A percentile compares a stretch with the other conserved stretches of the same genome.
Evolutionary conservation across 2,797 vertebrate genomes (phyloP).

Genomic region (Myripristis jacobus): DNA sequence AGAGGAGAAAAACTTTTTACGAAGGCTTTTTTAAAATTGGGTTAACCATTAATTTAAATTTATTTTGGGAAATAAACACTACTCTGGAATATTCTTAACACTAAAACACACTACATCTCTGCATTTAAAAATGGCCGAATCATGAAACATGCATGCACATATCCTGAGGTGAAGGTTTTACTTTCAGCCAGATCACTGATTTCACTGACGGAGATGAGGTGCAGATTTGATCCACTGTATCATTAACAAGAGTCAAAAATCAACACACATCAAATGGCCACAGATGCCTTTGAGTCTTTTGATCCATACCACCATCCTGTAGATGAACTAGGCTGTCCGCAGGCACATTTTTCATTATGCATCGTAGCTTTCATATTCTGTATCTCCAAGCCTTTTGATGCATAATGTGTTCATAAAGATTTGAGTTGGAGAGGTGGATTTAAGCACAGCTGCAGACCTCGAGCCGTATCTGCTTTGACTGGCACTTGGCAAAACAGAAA

Average conservation of each 20-base stretch:
- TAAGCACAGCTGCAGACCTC: too few species aligned
- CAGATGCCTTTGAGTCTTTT: not conserved
- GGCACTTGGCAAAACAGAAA: too few species aligned
- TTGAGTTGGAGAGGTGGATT: too few species aligned
- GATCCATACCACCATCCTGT: too few species aligned
- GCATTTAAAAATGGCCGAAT: not conserved
- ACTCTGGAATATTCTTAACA: not conserved
- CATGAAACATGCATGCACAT: not conserved
- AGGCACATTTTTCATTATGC: too few species aligned
- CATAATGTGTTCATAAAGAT: too few species aligned
- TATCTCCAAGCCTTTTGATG: too few species aligned
- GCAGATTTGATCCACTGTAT: not conserved
- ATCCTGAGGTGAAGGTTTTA: not conserved
- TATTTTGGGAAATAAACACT: not conserved
- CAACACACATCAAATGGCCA: not conserved
- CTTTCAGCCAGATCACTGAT: not conserved
- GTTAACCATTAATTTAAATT: not conserved
- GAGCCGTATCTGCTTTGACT: too few species aligned
- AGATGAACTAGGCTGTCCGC: too few species aligned
- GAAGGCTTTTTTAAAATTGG: not conserved
- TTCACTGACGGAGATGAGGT: too few species aligned
- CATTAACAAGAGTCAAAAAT: not conserved
- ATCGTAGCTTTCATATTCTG: too few species aligned
- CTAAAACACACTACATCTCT: not conserved
- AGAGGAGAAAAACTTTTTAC: not conserved